Percentiles rank a stretch among this genome's conserved stretches.
Conservation (phyloP, 2,797 vertebrate species). For the Yasuhikotakia modesta region DNA sequence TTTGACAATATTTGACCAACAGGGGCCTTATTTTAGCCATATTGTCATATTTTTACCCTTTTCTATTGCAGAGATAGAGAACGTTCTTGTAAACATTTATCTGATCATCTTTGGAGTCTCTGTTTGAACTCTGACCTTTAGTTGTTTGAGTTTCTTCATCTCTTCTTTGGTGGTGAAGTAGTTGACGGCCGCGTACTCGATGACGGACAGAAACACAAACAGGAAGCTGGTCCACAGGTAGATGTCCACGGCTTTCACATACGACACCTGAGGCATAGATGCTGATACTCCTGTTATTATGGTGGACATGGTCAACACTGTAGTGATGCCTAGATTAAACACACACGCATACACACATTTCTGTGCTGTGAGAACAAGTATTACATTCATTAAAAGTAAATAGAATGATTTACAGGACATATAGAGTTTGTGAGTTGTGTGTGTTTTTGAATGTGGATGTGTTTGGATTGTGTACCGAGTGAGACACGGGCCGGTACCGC, state of each 20-base stretch:
- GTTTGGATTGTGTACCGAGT: constrained; percentile 76
- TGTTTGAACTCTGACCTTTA: constrained; percentile 74
- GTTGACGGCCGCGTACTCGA: constrained; percentile 89
- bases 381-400: too few relatives aligned
- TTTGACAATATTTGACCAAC: constrained; percentile 37
- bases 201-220: constrained; percentile 90
- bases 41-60: not conserved
- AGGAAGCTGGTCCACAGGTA: constrained; percentile 83
- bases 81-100: not conserved
- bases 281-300: constrained; percentile 87
- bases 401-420: too few relatives aligned
- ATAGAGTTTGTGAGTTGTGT: too few relatives aligned
- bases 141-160: constrained; percentile 81
- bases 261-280: constrained; percentile 91
- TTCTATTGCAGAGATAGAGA: not conserved
- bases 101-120: not conserved
- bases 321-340: constrained; percentile 69
- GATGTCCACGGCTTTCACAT: constrained; percentile 89
- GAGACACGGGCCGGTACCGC: constrained; percentile 90
- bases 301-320: constrained; percentile 89
- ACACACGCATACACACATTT: constrained; percentile 9
- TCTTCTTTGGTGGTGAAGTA: constrained; percentile 90
- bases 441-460: too few relatives aligned
- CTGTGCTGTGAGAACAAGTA: too few relatives aligned
- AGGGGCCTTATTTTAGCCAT: constrained; percentile 46